Evolutionary conservation across 1,140 invertebrate species (phyloP).

Genomic region (Mycetomoellerius zeteki): DNA sequence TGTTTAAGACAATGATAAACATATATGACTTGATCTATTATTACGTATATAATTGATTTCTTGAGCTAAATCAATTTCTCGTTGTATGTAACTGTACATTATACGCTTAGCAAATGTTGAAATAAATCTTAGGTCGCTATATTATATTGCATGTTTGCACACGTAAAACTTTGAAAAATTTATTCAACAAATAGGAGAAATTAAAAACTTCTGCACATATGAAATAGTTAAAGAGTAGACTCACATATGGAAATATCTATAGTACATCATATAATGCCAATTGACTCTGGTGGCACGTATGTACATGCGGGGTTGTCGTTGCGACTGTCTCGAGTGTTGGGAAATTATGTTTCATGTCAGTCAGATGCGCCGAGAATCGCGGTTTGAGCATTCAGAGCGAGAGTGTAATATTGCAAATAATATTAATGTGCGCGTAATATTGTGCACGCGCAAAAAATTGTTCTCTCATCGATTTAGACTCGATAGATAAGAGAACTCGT

Average conservation of each 20-base stretch:
- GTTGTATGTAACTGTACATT: not conserved
- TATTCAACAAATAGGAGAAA: not conserved
- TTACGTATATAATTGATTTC: not conserved
- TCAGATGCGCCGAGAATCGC: constrained; percentile 9
- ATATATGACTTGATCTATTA: not conserved
- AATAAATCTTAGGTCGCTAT: constrained; percentile 1
- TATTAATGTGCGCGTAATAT: not conserved
- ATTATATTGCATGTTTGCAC: not conserved
- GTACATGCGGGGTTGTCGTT: constrained; percentile 84
- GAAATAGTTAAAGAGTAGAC: not conserved
- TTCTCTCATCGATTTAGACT: not conserved
- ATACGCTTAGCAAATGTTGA: constrained; percentile 1
- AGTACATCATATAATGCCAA: constrained; percentile 80
- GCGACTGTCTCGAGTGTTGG: constrained; percentile 59
- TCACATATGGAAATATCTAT: constrained; percentile 24
- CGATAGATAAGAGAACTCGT: no score
- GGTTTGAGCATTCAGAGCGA: not conserved
- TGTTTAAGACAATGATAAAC: not conserved
- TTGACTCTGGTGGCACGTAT: constrained; percentile 83
- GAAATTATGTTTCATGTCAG: constrained; percentile 31
- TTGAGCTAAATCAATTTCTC: not conserved
- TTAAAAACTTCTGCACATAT: not conserved
- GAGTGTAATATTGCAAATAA: constrained; percentile 54
- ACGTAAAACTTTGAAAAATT: constrained; percentile 7
- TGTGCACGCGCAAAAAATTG: not conserved